phyloP scores from a whole-genome alignment of 30 jellyfish, hydroid and myxozoan genomes.

The Pelagia noctiluca region DNA sequence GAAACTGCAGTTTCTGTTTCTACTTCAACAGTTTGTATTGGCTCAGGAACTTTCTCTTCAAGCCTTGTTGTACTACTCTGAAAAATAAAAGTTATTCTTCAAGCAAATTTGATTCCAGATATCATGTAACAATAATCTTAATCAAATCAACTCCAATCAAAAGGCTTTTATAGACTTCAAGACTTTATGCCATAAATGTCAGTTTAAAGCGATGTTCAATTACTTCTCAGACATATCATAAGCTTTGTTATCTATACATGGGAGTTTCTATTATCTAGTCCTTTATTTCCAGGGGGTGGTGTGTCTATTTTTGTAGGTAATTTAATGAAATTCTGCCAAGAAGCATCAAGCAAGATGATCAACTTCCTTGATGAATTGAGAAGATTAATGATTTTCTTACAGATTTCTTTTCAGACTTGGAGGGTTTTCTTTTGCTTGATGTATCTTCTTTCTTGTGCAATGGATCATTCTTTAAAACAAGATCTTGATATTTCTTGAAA shows the following conservation, averaged over 20 bases:
- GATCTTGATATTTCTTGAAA: constrained; percentile 66
- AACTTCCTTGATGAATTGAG: no score
- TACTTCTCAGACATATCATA: background rate
- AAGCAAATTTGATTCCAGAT: no score
- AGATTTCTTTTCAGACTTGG: background rate
- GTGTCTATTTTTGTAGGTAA: no score
- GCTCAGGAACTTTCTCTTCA: constrained; percentile 45
- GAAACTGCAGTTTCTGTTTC: constrained; percentile 18
- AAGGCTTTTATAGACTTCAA: no score
- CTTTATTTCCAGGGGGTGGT: background rate
- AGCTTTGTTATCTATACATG: background rate
- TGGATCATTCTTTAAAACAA: constrained; percentile 47
- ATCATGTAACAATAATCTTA: no score
- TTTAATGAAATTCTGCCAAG: no score
- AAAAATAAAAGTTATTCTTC: no score
- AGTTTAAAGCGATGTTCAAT: background rate
- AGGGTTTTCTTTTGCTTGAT: background rate
- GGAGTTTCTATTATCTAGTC: background rate
- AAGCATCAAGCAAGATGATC: no score
- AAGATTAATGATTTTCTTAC: background rate
- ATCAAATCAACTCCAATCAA: no score
- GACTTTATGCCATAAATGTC: no score
- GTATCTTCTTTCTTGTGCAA: constrained; percentile 11
- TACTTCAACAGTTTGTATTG: constrained; percentile 58
- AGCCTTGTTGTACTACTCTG: no score